A percentile compares a stretch with the other conserved stretches of the same genome.
These are phyloP conservation scores for Trissolcus japonicus DNA, from an alignment of 2,888 invertebrate genomes.

Conservation along the genomic window DNA sequence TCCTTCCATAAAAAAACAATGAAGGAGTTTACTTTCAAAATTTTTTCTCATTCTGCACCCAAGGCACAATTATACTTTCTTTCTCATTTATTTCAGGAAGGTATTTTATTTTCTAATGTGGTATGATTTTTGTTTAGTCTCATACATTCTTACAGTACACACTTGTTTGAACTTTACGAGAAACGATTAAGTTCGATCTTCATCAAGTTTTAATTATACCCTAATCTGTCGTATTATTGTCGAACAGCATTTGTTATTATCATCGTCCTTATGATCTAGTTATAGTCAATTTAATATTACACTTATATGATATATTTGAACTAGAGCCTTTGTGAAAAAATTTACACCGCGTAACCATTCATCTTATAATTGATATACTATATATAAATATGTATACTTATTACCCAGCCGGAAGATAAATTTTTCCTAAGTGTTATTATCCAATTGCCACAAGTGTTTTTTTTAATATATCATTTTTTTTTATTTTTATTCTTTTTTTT, in stretches of 20 bases:
- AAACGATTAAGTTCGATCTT: slow-evolving; percentile 52
- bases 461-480: slow-evolving; percentile 30
- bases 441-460: slow-evolving; percentile 60
- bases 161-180: slow-evolving; percentile 47
- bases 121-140: slow-evolving; percentile 10
- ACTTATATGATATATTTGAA: slow-evolving; percentile 61
- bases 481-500: slow-evolving; percentile 13
- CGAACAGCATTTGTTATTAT: slow-evolving; percentile 73
- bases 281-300: slow-evolving; percentile 62
- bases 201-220: slow-evolving; percentile 57
- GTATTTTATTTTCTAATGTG: slow-evolving; percentile 62
- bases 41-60: slow-evolving; percentile 72
- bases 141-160: slow-evolving; percentile 25
- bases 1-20: slow-evolving; percentile 18
- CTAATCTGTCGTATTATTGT: slow-evolving; percentile 73
- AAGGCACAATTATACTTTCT: slow-evolving; percentile 76
- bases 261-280: slow-evolving; percentile 56
- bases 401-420: slow-evolving; percentile 22
- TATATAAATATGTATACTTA: slow-evolving; percentile 49
- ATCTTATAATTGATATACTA: slow-evolving; percentile 15
- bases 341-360: slow-evolving; percentile 58
- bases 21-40: slow-evolving; percentile 64
- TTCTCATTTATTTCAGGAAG: slow-evolving; percentile 71
- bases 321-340: slow-evolving; percentile 73
- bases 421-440: slow-evolving; percentile 7